phyloP scores from a whole-genome alignment of 2,888 invertebrate genomes.

The Drosophila suboccidentalis region DNA sequence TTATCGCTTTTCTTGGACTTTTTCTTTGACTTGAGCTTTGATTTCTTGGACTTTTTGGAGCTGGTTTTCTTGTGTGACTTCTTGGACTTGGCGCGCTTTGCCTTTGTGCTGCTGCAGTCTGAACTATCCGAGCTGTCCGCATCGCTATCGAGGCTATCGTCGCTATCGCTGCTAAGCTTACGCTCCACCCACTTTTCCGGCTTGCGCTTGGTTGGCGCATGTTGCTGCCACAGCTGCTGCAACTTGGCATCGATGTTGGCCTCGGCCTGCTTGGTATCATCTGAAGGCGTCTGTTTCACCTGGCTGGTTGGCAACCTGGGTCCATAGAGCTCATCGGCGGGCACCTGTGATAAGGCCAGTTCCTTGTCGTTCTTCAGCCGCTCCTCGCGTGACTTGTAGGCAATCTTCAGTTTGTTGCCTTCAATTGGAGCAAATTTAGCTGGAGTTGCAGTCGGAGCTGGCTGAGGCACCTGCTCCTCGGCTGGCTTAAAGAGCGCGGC shows the following conservation, averaged over 20 bases:
- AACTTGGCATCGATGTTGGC: slow-evolving; percentile 61
- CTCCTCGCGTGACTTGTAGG: slow-evolving; percentile 69
- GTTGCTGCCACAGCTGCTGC: slow-evolving; percentile 58
- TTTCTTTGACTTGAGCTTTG: slow-evolving; percentile 65
- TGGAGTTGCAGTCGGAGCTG: not conserved
- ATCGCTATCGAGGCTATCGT: slow-evolving; percentile 49
- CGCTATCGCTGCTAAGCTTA: slow-evolving; percentile 22
- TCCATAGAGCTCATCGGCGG: slow-evolving; percentile 68
- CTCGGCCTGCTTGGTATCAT: slow-evolving; percentile 17
- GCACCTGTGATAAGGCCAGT: slow-evolving; percentile 35
- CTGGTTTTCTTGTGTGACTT: slow-evolving; percentile 48
- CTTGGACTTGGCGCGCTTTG: slow-evolving; percentile 41
- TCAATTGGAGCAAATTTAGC: slow-evolving; percentile 64
- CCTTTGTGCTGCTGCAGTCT: slow-evolving; percentile 23
- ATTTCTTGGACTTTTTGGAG: slow-evolving; percentile 56
- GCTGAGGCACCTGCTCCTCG: slow-evolving; percentile 5
- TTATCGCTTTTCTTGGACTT: slow-evolving; percentile 65
- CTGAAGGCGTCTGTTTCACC: slow-evolving; percentile 6
- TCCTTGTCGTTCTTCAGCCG: slow-evolving; percentile 55
- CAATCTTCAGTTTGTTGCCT: slow-evolving; percentile 68
- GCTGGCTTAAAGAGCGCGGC: slow-evolving; percentile 75
- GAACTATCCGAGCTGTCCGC: slow-evolving; percentile 59
- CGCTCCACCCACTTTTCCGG: slow-evolving; percentile 64
- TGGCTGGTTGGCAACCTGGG: slow-evolving; percentile 69
- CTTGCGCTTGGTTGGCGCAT: slow-evolving; percentile 53